Base-by-base conservation (phyloP, 2,113 vertebrate genomes). In the Triplophysa rosa region DNA sequence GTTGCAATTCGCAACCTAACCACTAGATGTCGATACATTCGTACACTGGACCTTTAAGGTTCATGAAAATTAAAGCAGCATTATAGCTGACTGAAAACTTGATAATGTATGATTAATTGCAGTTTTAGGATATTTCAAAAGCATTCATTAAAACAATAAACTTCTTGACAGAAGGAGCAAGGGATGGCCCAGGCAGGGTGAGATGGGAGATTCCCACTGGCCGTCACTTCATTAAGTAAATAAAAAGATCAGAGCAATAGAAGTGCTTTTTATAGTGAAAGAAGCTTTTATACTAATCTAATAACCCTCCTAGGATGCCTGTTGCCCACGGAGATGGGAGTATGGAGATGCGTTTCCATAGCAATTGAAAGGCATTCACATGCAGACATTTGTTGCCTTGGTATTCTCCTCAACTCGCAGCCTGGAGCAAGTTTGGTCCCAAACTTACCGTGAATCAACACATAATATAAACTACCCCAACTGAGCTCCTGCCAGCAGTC, bases 221-320 rank as follows among this genome's bases (percentile, higher is more conserved):
- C 87, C 64, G 66, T 92, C 92, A 92, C 90, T 92, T 93, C 81
- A 91, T 93, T 92, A 90, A 88, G 89, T 88, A 90, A 90, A 91
- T 91, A 90, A 89, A 91, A 91, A 87, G 90, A 91, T 92, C 92
- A 91, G 87, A 88, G 84, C 86, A 88, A 89, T 88, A 85, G 85
- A 77, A 58, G 79, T 49, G 82, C 82, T 87, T 90, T 84, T 90
- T 91, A 92, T 92, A 89, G 90, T 90, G 86, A 90, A 89, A 87
- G 47, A 58, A 83, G 87, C 87, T 91, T 91, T 91, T 84, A 91
- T 88, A 84, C 88, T 89, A 91, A 93, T 93, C 90, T 84, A 90
- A 90, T 92, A 92, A 86, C 82, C 84, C 84, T 69, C 86, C 87
- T 72, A 84, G 23, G 65, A 81, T 86, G 82, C 64, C 16, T 52